Conservation (phyloP, 2,888 invertebrate species). For the Nasonovia ribisnigri region DNA sequence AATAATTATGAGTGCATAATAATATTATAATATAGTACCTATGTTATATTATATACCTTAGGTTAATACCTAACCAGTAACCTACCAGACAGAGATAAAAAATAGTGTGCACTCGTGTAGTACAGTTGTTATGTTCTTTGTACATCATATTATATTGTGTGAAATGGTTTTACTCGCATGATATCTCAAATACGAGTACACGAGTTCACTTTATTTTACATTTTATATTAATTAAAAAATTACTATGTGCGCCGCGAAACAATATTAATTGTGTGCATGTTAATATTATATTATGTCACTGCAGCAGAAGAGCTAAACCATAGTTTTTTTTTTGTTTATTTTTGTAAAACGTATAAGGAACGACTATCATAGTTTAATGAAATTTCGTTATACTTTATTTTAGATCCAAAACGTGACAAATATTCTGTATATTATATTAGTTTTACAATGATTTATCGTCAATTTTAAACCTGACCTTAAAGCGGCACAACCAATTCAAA, state of each 20-base stretch:
- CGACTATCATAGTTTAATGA: neutral
- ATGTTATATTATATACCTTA: too few relatives aligned
- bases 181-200: neutral
- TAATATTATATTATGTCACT: neutral
- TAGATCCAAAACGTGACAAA: rapidly evolving
- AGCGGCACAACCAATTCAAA: neutral
- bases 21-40: neutral
- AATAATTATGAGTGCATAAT: neutral
- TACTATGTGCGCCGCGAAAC: neutral
- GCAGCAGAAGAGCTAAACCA: neutral
- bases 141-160: neutral
- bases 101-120: neutral
- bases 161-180: neutral
- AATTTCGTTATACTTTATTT: neutral
- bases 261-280: neutral
- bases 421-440: neutral
- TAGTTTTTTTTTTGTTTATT: neutral
- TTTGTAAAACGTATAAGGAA: neutral
- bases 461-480: neutral
- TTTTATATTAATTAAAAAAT: neutral
- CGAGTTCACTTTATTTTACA: neutral
- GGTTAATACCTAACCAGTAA: too few relatives aligned
- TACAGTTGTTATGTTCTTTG: neutral
- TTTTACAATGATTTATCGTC: neutral
- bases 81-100: neutral